phyloP scores from a whole-genome alignment of 2,888 invertebrate genomes.

The Laspeyria flexula region DNA sequence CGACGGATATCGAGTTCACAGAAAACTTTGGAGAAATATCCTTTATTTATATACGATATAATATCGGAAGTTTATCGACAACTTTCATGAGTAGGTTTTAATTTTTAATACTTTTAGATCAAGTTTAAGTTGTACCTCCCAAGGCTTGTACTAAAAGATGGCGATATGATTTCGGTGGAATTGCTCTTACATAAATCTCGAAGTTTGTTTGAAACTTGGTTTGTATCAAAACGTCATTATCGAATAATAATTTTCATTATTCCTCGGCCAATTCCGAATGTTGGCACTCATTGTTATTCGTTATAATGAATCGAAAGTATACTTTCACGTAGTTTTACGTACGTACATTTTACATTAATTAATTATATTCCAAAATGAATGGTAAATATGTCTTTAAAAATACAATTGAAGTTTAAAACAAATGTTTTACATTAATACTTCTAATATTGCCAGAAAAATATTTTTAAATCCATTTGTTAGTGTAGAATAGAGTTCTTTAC shows the following conservation, averaged over 20 bases:
- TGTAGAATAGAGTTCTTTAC: too few relatives aligned
- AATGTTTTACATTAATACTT: too few relatives aligned
- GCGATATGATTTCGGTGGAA: slow-evolving; percentile 8
- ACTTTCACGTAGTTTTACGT: too few relatives aligned
- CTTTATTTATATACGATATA: slow-evolving; percentile 45
- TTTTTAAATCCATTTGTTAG: too few relatives aligned
- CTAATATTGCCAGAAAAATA: too few relatives aligned
- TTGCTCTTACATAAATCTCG: slow-evolving; percentile 8
- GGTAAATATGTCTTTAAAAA: too few relatives aligned
- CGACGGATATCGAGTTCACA: slow-evolving; percentile 26
- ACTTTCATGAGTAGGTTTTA: slow-evolving; percentile 38
- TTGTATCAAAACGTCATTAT: slow-evolving; percentile 9
- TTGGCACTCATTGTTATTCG: neutral
- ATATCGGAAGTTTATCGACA: slow-evolving; percentile 38
- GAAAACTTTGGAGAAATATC: slow-evolving; percentile 46
- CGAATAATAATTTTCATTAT: slow-evolving; percentile 6
- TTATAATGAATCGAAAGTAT: too few relatives aligned
- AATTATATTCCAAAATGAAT: too few relatives aligned
- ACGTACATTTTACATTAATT: too few relatives aligned
- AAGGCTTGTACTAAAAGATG: slow-evolving; percentile 4
- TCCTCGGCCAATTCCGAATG: neutral
- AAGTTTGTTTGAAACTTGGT: slow-evolving; percentile 7
- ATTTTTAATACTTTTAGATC: slow-evolving; percentile 40
- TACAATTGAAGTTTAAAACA: too few relatives aligned
- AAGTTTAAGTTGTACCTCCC: slow-evolving; percentile 9